Percentiles rank a stretch among this genome's conserved stretches.
These are phyloP conservation scores for Oryzias celebensis DNA, from an alignment of 2,113 vertebrate genomes.

Conservation along the genomic window DNA sequence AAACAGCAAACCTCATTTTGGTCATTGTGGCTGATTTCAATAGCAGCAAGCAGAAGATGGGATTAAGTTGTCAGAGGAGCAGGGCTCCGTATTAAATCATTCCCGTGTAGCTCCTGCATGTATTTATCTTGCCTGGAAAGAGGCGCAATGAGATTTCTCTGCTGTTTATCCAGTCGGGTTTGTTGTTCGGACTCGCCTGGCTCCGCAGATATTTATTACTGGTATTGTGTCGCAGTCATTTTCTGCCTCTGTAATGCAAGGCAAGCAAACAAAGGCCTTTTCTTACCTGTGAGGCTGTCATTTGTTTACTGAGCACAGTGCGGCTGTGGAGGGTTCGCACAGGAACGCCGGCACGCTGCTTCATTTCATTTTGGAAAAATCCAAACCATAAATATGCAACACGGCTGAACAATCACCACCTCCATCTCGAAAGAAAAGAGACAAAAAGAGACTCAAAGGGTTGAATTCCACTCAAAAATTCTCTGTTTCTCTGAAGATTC, in stretches of 20 bases:
- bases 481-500: too few relatives aligned
- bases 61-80: conserved; percentile 72
- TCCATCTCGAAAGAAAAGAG: too few relatives aligned
- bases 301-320: conserved; percentile 65
- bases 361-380: conserved; percentile 4
- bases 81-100: conserved; percentile 65
- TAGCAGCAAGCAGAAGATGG: conserved; percentile 49
- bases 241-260: conserved; percentile 56
- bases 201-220: conserved; percentile 74
- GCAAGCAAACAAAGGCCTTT: conserved; percentile 58
- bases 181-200: conserved; percentile 66
- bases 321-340: conserved; percentile 38
- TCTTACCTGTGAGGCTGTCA: conserved; percentile 50
- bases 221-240: conserved; percentile 69
- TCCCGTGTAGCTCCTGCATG: conserved; percentile 51
- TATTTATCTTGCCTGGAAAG: conserved; percentile 62
- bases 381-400: conserved; percentile 15
- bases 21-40: conserved; percentile 67
- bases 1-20: conserved; percentile 54
- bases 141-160: conserved; percentile 65
- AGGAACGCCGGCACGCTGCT: conserved; percentile 11
- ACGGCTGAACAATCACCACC: conserved; percentile 6
- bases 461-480: too few relatives aligned
- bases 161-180: conserved; percentile 68
- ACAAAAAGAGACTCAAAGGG: too few relatives aligned